phyloP scores from a whole-genome alignment of 2,113 vertebrate genomes.

The Acrocephalus kingi region DNA sequence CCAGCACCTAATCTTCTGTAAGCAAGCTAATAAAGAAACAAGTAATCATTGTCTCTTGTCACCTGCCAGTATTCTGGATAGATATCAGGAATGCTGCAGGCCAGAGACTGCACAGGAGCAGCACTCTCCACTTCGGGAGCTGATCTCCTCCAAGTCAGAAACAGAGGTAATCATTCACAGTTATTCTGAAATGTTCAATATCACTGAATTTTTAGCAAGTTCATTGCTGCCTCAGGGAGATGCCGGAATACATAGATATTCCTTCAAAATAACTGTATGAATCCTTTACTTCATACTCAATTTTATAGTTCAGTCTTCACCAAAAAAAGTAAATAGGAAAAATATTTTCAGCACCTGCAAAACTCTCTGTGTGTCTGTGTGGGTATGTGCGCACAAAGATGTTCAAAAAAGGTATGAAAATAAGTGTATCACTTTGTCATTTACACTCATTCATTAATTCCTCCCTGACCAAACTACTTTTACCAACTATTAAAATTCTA shows the following conservation, averaged over 20 bases:
- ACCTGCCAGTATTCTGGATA: neutral
- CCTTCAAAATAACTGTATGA: neutral
- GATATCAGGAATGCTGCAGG: neutral
- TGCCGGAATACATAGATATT: neutral
- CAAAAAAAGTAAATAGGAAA: neutral
- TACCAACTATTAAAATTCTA: neutral
- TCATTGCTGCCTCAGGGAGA: neutral
- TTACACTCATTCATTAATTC: neutral
- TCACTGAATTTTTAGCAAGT: neutral
- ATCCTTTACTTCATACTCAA: neutral
- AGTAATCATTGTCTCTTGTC: neutral
- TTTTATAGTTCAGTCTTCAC: neutral
- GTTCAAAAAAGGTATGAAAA: neutral
- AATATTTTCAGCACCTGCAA: neutral
- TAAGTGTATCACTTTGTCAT: neutral
- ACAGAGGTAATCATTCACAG: neutral
- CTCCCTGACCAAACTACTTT: neutral
- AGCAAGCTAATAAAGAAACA: conserved; percentile 46
- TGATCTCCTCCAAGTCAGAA: neutral
- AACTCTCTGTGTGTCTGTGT: neutral
- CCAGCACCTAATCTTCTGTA: conserved; percentile 36
- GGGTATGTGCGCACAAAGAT: neutral
- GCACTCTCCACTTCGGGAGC: neutral
- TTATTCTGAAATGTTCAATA: neutral
- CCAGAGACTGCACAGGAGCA: neutral